Percentiles rank a stretch among this genome's conserved stretches.
These are phyloP conservation scores for Clunio marinus DNA, from an alignment of 2,888 invertebrate genomes.

Conservation along the genomic window DNA sequence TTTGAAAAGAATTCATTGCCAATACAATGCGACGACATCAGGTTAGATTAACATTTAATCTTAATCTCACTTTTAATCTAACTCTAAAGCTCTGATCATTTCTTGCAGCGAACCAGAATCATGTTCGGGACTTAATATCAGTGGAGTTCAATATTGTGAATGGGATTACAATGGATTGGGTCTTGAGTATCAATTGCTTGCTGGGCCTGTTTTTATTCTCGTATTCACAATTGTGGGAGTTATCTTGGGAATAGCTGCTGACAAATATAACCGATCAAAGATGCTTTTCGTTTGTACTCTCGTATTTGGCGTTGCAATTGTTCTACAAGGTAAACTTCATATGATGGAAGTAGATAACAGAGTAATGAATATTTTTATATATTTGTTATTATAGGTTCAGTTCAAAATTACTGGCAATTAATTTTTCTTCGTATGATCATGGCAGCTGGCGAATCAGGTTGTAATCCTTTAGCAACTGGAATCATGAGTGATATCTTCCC, in stretches of 20 bases:
- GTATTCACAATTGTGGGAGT: conserved; percentile 87
- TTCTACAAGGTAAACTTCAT: conserved; percentile 71
- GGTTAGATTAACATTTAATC: conserved; percentile 56
- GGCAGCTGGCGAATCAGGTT: conserved; percentile 83
- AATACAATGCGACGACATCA: conserved; percentile 56
- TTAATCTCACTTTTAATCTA: conserved; percentile 43
- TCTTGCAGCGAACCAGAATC: conserved; percentile 13
- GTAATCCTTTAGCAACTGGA: conserved; percentile 82
- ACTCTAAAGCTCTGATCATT: too few species aligned
- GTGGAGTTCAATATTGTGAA: conserved; percentile 75
- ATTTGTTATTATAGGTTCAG: too few species aligned
- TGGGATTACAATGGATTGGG: conserved; percentile 93
- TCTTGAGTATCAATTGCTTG: conserved; percentile 85
- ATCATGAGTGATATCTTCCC: conserved; percentile 77
- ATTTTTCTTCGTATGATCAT: conserved; percentile 78
- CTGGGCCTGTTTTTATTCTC: conserved; percentile 89
- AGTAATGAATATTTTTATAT: background rate
- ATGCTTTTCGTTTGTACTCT: conserved; percentile 72
- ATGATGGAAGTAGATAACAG: too few species aligned
- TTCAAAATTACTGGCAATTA: conserved; percentile 85
- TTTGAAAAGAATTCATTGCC: conserved; percentile 55
- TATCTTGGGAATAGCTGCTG: conserved; percentile 76
- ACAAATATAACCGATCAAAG: conserved; percentile 70
- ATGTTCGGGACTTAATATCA: conserved; percentile 55
- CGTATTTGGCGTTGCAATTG: conserved; percentile 75